Base-by-base conservation (phyloP, 2,888 invertebrate species). In the Hirtodrosophila duncani region DNA sequence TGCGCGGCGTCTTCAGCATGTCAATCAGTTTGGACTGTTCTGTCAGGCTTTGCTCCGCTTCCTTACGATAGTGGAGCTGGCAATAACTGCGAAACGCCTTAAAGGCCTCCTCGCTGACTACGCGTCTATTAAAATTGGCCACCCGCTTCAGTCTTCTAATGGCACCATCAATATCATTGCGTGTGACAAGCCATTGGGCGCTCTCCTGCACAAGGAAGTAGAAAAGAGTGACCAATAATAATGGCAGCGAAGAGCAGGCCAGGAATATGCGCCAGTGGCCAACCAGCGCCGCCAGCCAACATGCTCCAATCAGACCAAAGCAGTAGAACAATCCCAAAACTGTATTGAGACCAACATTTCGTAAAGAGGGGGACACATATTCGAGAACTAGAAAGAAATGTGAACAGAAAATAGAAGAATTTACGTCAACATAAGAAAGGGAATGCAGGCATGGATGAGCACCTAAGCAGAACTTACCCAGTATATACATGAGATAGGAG, bases 401-500 rank as follows among this genome's bases (percentile, higher is more conserved):
- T 6, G 3, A 13, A 17, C 11, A 13, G 5, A 29, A 3, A 9
- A 1, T 6, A n/a, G 8, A 9, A n/a, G n/a, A n/a, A n/a, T n/a
- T n/a, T n/a, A n/a, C n/a, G n/a, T n/a, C n/a, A n/a, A n/a, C n/a
- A n/a, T n/a, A n/a, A n/a, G n/a, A n/a, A n/a, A n/a, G n/a, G n/a
- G n/a, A n/a, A n/a, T n/a, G n/a, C n/a, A n/a, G n/a, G n/a, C n/a
- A n/a, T n/a, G n/a, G n/a, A 9, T 24, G 41, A 33, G 23, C 30
- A 36, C 18, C 8, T 11, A 18, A 11, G 3, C 20, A 8, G n/a
- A n/a, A n/a, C 60, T 49, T 44, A 89, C 89, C 88, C 41, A 89
- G 87, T 53, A 90, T 89, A 57, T 89, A 89, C 89, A 90, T 89
- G 86, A 89, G 88, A 34, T 89, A 88, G 65, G 89, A 89, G 74